Percentiles rank a stretch among this genome's conserved stretches.
phyloP scores from a whole-genome alignment of 2,888 invertebrate genomes.

The Siphlonurus alternatus region DNA sequence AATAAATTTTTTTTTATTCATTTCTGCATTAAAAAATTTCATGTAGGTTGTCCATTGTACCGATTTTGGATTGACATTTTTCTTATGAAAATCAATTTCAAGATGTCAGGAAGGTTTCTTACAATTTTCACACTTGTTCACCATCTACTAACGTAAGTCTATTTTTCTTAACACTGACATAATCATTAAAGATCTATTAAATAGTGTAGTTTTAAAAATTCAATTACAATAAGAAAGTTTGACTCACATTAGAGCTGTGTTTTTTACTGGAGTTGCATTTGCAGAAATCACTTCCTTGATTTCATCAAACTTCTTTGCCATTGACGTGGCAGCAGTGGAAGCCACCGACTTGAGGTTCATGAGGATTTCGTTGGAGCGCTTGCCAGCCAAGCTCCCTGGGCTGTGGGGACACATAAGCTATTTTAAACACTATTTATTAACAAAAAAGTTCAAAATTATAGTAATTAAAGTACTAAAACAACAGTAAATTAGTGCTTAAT shows the following conservation, averaged over 20 bases:
- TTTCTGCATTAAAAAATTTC: too few species aligned
- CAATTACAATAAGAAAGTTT: too few species aligned
- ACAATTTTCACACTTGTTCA: too few species aligned
- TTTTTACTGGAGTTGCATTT: slow-evolving; percentile 71
- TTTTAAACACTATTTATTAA: slow-evolving; percentile 5
- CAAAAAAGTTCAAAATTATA: background rate
- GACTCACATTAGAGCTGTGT: slow-evolving; percentile 20
- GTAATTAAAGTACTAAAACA: background rate
- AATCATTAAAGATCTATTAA: too few species aligned
- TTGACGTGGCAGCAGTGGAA: slow-evolving; percentile 58
- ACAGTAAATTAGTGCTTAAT: slow-evolving; percentile 6
- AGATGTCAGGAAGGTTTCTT: too few species aligned
- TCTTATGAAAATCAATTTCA: too few species aligned
- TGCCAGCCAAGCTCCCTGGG: slow-evolving; percentile 64
- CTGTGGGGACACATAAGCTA: slow-evolving; percentile 30
- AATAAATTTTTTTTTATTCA: too few species aligned
- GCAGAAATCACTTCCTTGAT: slow-evolving; percentile 81
- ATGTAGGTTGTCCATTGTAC: too few species aligned
- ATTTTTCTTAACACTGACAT: too few species aligned
- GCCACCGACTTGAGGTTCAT: slow-evolving; percentile 67
- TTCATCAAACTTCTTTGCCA: slow-evolving; percentile 79
- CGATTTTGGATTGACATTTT: too few species aligned
- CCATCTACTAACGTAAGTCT: too few species aligned
- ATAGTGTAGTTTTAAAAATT: too few species aligned
- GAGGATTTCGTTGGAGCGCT: slow-evolving; percentile 73